Conservation (phyloP, 2,113 vertebrate species). For the Tachuris rubrigastra region DNA sequence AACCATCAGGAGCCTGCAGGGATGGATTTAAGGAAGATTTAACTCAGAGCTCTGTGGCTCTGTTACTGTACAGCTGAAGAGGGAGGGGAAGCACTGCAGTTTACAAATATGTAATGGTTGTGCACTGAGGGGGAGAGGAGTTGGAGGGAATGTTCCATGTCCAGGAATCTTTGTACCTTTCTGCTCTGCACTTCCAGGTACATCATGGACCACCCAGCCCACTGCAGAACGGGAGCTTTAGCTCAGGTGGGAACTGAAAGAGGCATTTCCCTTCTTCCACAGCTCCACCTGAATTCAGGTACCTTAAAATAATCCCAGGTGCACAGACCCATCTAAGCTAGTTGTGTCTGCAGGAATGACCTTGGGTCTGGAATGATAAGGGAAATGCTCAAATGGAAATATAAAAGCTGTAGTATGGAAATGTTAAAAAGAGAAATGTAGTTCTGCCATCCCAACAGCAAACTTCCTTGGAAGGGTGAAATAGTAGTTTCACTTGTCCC, state of each 20-base stretch:
- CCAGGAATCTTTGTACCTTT: not conserved
- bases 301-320: not conserved
- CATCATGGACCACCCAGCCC: accelerated
- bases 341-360: not conserved
- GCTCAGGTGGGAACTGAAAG: not conserved
- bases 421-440: not conserved
- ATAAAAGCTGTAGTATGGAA: accelerated
- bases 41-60: not conserved
- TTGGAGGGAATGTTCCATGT: not conserved
- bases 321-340: not conserved
- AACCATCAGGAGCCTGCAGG: not conserved
- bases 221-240: not conserved
- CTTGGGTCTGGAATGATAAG: not conserved
- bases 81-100: not conserved
- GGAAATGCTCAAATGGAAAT: not conserved
- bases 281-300: not conserved
- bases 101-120: accelerated
- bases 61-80: not conserved
- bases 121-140: not conserved
- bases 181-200: not conserved
- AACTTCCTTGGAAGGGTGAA: not conserved
- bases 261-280: not conserved
- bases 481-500: not conserved
- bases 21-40: not conserved
- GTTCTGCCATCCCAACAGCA: not conserved